Base-by-base conservation (phyloP, 1,140 invertebrate species). In the Zaprionus ghesquierei region DNA sequence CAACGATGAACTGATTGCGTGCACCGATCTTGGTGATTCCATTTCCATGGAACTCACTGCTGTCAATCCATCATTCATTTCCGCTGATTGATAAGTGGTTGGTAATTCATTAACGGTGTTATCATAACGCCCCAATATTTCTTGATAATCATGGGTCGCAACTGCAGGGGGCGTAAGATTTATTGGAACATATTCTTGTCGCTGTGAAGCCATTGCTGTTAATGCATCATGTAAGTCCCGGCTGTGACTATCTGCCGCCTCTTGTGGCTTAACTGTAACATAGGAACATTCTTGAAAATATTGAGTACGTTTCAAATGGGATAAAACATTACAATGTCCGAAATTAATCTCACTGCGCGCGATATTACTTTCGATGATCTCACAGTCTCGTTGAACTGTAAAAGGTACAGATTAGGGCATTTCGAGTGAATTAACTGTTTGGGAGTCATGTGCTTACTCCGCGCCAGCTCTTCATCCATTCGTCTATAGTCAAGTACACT, bases 301-400 rank as follows among this genome's bases (percentile, higher is more conserved):
- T 31, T 5, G 13, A 59, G 9, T 22, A 1, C 15, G 20, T n/a
- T n/a, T 23, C 2, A 10, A 10, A 2, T 38, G 9, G 2, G 0
- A 44, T 41, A 9, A 10, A 5, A 27, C 6, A 44, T 53, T 53
- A 71, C 69, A n/a, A 9, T 25, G 44, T n/a, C 13, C 15, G 23
- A 5, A 6, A 12, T 6, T n/a, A 12, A 46, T 22, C 31, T n/a
- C 6, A 22, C n/a, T 8, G 3, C 31, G 12, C 2, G 9, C 22
- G 12, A 75, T 8, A 38, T 23, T 50, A 20, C 5, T 56, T 13
- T 58, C 58, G 25, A 69, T 41, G 2, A 15, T 49, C 4, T 61
- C 38, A 13, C 20, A 71, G 9, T 60, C 56, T 3, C 15, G 38
- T 51, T 65, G 31, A 13, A 71, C 73, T 75, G 9, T 0, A 59